Conservation (phyloP, 2,797 vertebrate species). For the Ceyx erithaca region DNA sequence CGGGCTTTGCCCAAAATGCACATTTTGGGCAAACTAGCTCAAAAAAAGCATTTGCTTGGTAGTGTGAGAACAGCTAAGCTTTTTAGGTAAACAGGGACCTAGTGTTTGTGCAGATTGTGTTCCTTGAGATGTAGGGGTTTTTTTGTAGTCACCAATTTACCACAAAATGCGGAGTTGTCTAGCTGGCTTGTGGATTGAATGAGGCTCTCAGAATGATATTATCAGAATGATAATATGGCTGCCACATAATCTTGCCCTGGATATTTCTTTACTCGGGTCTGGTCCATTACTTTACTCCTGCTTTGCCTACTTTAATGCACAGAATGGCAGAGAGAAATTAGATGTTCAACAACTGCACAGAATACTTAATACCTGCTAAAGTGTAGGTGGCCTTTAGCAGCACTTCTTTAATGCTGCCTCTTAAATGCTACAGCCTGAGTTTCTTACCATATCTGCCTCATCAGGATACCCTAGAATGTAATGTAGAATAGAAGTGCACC, state of each 20-base stretch:
- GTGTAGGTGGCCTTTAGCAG: background rate
- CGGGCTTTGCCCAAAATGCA: constrained; percentile 4
- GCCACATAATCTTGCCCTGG: background rate
- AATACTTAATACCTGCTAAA: background rate
- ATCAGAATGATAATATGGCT: background rate
- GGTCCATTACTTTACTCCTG: background rate
- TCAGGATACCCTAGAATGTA: background rate
- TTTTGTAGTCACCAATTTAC: background rate
- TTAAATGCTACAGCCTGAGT: background rate
- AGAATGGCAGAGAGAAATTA: background rate
- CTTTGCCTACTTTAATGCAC: background rate
- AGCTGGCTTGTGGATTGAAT: background rate
- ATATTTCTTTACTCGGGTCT: background rate
- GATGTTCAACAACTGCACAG: background rate
- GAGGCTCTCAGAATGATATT: background rate
- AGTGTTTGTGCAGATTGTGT: background rate
- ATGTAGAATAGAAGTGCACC: background rate
- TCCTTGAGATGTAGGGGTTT: background rate
- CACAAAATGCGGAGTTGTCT: background rate
- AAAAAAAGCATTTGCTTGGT: background rate
- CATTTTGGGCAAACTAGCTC: background rate
- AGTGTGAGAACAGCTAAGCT: background rate
- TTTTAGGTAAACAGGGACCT: background rate
- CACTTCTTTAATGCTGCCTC: background rate
- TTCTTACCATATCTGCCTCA: background rate